Conservation (phyloP, 2,888 invertebrate genomes). For the Hyalella azteca region DNA sequence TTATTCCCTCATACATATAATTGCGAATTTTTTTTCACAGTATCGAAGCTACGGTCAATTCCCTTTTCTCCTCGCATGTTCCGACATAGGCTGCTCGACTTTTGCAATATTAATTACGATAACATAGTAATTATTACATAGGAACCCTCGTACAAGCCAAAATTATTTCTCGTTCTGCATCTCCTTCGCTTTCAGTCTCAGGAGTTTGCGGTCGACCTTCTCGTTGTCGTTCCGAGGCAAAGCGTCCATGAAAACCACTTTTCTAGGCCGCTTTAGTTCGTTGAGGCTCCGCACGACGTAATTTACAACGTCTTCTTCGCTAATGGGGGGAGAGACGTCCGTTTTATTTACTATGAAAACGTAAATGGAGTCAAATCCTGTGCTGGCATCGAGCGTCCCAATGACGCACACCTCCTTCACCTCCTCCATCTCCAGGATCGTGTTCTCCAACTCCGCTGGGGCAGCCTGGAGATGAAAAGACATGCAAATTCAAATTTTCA, state of each 20-base stretch:
- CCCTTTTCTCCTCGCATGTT: too few species aligned
- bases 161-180: neutral
- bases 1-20: too few species aligned
- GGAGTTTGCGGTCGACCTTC: neutral
- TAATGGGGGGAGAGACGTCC: neutral
- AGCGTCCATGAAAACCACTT: neutral
- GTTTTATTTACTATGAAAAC: slow-evolving; percentile 38
- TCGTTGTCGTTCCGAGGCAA: neutral
- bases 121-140: too few species aligned
- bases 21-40: too few species aligned
- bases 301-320: neutral
- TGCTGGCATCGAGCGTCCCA: slow-evolving; percentile 34
- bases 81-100: too few species aligned
- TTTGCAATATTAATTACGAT: too few species aligned
- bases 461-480: slow-evolving; percentile 41
- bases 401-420: slow-evolving; percentile 50
- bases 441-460: slow-evolving; percentile 48
- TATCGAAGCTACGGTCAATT: too few species aligned
- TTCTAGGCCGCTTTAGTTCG: neutral
- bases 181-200: neutral
- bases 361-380: slow-evolving; percentile 38
- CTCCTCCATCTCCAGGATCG: slow-evolving; percentile 34
- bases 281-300: neutral
- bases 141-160: too few species aligned
- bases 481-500: too few species aligned